Conservation (phyloP, 2,797 vertebrate genomes). For the Knipowitschia caucasica region DNA sequence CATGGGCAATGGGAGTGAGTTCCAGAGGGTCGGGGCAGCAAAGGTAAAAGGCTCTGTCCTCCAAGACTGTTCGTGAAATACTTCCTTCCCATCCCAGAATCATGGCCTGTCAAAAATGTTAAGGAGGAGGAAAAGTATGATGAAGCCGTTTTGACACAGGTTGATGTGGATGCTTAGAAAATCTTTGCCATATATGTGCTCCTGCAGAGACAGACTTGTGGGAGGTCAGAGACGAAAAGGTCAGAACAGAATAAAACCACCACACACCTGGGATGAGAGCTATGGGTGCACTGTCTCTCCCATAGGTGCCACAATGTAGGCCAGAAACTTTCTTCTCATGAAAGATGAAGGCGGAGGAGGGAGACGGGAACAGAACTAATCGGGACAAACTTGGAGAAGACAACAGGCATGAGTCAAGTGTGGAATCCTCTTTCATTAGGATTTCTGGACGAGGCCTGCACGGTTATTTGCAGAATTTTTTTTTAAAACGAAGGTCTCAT, state of each 20-base stretch:
- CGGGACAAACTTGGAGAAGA: not conserved
- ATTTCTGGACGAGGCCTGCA: not conserved
- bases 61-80: too few species aligned
- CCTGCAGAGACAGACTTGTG: slow-evolving; percentile 11
- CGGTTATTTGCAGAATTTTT: too few species aligned
- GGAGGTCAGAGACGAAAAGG: slow-evolving; percentile 38
- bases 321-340: slow-evolving; percentile 21
- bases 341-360: slow-evolving; percentile 6
- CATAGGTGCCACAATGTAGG: slow-evolving; percentile 17
- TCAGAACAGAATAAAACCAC: slow-evolving; percentile 31
- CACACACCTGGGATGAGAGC: slow-evolving; percentile 20
- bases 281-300: slow-evolving; percentile 18
- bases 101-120: too few species aligned
- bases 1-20: too few species aligned
- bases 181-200: slow-evolving; percentile 22
- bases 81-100: too few species aligned
- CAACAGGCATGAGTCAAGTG: not conserved
- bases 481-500: too few species aligned
- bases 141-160: slow-evolving; percentile 9
- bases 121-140: too few species aligned
- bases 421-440: not conserved
- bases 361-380: slow-evolving; percentile 9
- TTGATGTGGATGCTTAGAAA: slow-evolving; percentile 27
- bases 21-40: too few species aligned
- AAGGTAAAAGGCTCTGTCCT: too few species aligned